phyloP scores from a whole-genome alignment of 2,113 vertebrate genomes.

The Prionailurus viverrinus region DNA sequence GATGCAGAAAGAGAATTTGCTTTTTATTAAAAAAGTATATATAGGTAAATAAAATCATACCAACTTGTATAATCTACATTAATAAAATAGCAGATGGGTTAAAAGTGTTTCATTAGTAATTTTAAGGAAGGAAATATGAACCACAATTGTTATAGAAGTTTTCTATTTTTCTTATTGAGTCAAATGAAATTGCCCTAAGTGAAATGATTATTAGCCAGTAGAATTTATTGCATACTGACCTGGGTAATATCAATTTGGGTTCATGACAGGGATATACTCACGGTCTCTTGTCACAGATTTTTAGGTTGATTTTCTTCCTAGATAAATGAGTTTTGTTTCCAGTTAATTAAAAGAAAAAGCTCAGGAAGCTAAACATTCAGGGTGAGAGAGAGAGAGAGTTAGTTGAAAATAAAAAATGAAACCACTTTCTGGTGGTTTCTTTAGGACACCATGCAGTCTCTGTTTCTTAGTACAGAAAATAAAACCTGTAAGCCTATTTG shows the following conservation, averaged over 20 bases:
- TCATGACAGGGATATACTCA: not conserved
- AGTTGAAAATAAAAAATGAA: constrained; percentile 74
- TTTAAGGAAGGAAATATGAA: constrained; percentile 64
- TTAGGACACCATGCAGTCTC: constrained; percentile 45
- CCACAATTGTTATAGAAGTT: constrained; percentile 58
- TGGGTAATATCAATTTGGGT: constrained; percentile 41
- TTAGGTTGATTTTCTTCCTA: constrained; percentile 57
- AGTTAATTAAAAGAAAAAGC: constrained; percentile 75
- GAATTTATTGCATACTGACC: constrained; percentile 12
- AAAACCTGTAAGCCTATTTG: constrained; percentile 75
- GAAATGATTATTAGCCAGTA: constrained; percentile 58
- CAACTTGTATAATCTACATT: constrained; percentile 34
- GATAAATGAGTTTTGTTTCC: constrained; percentile 72
- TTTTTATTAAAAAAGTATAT: not conserved
- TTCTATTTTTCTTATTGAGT: constrained; percentile 41
- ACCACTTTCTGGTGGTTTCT: constrained; percentile 62
- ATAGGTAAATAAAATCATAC: constrained; percentile 1
- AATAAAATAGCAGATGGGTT: constrained; percentile 23
- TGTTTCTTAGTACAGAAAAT: constrained; percentile 79
- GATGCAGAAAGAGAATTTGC: not conserved
- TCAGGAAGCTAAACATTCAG: constrained; percentile 77
- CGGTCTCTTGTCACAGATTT: constrained; percentile 41
- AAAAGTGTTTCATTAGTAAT: constrained; percentile 60
- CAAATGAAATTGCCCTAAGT: constrained; percentile 46
- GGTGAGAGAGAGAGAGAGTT: not conserved